These are phyloP conservation scores for Pavo muticus DNA, from an alignment of 2,113 vertebrate species.

Conservation along the genomic window DNA sequence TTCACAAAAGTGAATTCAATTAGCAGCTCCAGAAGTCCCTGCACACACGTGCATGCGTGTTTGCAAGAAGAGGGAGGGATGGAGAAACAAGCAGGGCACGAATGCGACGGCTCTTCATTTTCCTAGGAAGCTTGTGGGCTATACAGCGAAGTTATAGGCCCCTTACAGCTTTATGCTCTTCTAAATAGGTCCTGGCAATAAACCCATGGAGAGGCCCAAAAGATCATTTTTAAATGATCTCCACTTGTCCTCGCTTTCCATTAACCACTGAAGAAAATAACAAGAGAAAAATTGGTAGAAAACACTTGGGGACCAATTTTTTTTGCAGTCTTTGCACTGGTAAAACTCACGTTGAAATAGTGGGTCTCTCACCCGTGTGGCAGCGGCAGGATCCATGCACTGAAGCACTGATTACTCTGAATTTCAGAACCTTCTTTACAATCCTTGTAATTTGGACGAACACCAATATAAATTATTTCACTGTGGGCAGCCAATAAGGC, in stretches of 20 bases:
- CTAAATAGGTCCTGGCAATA: slow-evolving; percentile 28
- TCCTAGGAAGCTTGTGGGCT: background rate
- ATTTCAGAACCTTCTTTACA: slow-evolving; percentile 35
- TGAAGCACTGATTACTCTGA: slow-evolving; percentile 4
- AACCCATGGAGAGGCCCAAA: slow-evolving; percentile 31
- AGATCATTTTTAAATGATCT: slow-evolving; percentile 67
- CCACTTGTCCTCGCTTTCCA: slow-evolving; percentile 64
- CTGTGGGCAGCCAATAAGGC: slow-evolving; percentile 48
- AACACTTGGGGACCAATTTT: slow-evolving; percentile 58
- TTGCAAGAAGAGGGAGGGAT: background rate
- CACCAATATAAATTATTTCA: slow-evolving; percentile 61
- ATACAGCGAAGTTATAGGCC: background rate
- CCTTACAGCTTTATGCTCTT: slow-evolving; percentile 26
- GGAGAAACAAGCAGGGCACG: background rate
- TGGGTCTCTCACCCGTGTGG: rapidly evolving
- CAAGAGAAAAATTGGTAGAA: slow-evolving; percentile 25
- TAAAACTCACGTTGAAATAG: slow-evolving; percentile 15
- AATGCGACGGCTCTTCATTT: background rate
- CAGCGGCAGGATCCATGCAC: slow-evolving; percentile 3
- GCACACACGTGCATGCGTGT: background rate
- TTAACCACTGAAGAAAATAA: slow-evolving; percentile 56
- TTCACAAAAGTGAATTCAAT: slow-evolving; percentile 73
- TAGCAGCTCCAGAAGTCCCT: background rate
- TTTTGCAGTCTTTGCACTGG: background rate
- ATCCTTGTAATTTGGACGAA: slow-evolving; percentile 48